These are phyloP conservation scores for Catalaphyllia jardinei DNA, from an alignment of 64 coral and sea anemone species.

Conservation along the genomic window DNA sequence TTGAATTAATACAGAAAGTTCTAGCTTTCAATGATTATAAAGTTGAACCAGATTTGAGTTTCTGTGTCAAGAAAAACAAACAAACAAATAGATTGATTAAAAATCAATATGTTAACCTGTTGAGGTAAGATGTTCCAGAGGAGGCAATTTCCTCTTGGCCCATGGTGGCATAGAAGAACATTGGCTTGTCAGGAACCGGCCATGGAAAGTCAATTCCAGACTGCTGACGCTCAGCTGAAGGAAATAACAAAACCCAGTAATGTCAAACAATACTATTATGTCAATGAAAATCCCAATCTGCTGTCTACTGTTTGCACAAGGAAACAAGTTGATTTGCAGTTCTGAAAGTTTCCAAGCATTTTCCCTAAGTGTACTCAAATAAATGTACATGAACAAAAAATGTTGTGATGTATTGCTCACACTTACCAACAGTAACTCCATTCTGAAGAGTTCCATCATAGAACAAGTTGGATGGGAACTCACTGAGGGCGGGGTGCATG, in stretches of 20 bases:
- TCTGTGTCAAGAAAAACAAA: too few relatives aligned
- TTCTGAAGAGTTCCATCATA: constrained; percentile 99
- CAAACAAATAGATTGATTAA: too few relatives aligned
- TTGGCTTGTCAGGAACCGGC: constrained; percentile 94
- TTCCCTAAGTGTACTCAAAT: background rate
- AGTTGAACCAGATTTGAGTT: too few relatives aligned
- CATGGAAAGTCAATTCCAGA: constrained; percentile 97
- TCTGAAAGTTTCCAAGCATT: background rate
- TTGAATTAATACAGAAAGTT: too few relatives aligned
- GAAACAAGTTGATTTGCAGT: too few relatives aligned
- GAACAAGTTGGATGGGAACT: constrained; percentile 98
- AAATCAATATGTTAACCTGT: constrained; percentile 60
- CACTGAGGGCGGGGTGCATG: constrained; percentile 97
- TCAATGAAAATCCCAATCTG: too few relatives aligned
- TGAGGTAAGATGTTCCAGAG: constrained; percentile 97
- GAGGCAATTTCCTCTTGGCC: constrained; percentile 99
- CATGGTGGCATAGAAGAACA: constrained; percentile 98
- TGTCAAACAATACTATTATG: too few relatives aligned
- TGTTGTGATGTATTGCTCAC: background rate
- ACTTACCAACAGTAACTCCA: constrained; percentile 91
- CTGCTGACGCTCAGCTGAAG: constrained; percentile 86
- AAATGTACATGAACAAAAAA: background rate
- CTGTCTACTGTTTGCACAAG: too few relatives aligned
- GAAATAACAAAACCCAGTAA: background rate
- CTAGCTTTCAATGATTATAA: too few relatives aligned